phyloP scores from a whole-genome alignment of 2,888 invertebrate species.

The Octodonta nipae region DNA sequence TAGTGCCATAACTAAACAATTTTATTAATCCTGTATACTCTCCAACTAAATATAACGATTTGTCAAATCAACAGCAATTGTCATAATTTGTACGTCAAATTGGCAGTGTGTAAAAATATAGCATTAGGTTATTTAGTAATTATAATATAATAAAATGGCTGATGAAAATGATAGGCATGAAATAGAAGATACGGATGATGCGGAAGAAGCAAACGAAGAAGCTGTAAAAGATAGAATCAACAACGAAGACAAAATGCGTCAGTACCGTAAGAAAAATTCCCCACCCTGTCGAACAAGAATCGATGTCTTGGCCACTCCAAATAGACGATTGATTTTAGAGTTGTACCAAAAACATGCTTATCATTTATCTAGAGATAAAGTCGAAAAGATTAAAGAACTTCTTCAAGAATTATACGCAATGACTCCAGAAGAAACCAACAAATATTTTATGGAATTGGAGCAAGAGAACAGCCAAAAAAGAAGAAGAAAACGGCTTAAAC shows the following conservation, averaged over 20 bases:
- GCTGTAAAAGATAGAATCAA: conserved; percentile 10
- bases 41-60: too few relatives aligned
- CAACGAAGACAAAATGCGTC: conserved; percentile 8
- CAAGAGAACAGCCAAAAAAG: conserved; percentile 11
- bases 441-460: conserved; percentile 41
- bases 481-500: conserved; percentile 18
- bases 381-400: conserved; percentile 42
- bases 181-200: too few relatives aligned
- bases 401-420: conserved; percentile 38
- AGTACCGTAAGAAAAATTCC: conserved; percentile 8
- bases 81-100: too few relatives aligned
- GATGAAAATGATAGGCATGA: too few relatives aligned
- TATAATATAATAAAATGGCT: too few relatives aligned
- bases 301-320: conserved; percentile 42
- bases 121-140: too few relatives aligned
- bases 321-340: conserved; percentile 38
- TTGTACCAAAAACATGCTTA: conserved; percentile 42
- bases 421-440: conserved; percentile 41
- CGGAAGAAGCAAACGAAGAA: conserved; percentile 7
- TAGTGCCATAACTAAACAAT: too few relatives aligned
- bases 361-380: conserved; percentile 37
- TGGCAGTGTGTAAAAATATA: too few relatives aligned
- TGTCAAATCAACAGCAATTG: too few relatives aligned
- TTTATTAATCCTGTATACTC: too few relatives aligned
- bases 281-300: conserved; percentile 28